Conservation (phyloP, 1,140 invertebrate species). For the Sinella curviseta region DNA sequence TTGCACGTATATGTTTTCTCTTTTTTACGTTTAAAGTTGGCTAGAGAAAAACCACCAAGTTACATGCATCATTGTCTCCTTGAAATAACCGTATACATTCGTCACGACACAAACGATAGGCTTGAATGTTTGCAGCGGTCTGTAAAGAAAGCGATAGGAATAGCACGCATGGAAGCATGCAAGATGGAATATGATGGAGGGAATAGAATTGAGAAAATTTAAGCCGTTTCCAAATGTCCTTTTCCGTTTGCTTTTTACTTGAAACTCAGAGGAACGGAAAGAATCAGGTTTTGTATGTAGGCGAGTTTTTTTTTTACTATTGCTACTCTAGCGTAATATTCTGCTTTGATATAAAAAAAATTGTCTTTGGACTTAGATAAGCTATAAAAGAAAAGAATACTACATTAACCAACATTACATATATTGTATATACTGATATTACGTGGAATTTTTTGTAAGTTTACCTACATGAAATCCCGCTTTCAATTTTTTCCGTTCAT, state of each 20-base stretch:
- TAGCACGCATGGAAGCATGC: background rate
- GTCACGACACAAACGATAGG: background rate
- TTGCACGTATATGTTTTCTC: no score
- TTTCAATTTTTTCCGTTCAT: background rate
- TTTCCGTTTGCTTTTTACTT: slow-evolving; percentile 3
- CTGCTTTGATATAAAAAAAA: background rate
- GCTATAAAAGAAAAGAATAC: no score
- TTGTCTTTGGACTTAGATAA: no score
- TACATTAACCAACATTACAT: no score
- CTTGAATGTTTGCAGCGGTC: background rate
- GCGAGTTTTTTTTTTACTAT: background rate
- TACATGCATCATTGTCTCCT: no score
- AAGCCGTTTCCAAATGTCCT: slow-evolving; percentile 24
- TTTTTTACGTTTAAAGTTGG: no score
- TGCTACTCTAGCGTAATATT: background rate
- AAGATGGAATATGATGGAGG: background rate
- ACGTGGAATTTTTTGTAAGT: no score
- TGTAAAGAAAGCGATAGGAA: background rate
- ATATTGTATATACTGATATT: no score
- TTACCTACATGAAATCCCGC: no score
- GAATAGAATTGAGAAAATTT: background rate
- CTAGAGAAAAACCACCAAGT: no score
- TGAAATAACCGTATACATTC: no score
- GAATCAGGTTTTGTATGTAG: slow-evolving; percentile 1
- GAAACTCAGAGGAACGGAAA: slow-evolving; percentile 8